phyloP scores from a whole-genome alignment of 1,140 invertebrate genomes.

The Calliopsis andreniformis region DNA sequence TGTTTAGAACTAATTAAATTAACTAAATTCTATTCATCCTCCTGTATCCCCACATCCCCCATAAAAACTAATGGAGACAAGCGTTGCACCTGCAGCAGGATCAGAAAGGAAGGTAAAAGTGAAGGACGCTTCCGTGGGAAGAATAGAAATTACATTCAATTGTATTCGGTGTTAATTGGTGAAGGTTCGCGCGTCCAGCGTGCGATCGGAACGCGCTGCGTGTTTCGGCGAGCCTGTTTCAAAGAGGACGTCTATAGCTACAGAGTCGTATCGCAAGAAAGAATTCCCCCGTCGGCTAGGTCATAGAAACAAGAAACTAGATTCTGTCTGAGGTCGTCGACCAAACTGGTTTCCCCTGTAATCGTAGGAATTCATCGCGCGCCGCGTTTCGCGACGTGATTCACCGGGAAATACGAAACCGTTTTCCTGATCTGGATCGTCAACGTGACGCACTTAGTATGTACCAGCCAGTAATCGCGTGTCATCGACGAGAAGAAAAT shows the following conservation, averaged over 20 bases:
- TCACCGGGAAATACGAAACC: conserved; percentile 10
- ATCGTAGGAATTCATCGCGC: neutral
- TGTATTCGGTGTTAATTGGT: neutral
- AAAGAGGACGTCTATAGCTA: neutral
- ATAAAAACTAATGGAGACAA: too few species aligned
- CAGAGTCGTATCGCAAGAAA: neutral
- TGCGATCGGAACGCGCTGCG: neutral
- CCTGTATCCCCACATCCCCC: too few species aligned
- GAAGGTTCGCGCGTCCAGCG: too few species aligned
- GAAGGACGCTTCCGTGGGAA: neutral
- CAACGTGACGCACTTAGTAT: neutral
- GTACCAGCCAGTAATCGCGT: neutral
- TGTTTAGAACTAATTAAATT: too few species aligned
- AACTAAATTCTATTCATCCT: too few species aligned
- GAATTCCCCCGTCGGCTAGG: neutral
- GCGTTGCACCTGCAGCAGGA: too few species aligned
- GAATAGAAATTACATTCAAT: neutral
- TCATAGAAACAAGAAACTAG: conserved; percentile 4
- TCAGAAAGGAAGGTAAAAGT: neutral
- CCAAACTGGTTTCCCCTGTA: conserved; percentile 50
- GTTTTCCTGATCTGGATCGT: conserved; percentile 2
- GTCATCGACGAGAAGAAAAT: neutral
- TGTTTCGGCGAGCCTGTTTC: neutral
- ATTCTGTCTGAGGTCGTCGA: conserved; percentile 34
- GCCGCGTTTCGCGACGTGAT: neutral